Evolutionary conservation across 2,113 vertebrate genomes (phyloP), one percentile per base, ranked within the genome.

Genomic region (Todiramphus saurophagus): DNA sequence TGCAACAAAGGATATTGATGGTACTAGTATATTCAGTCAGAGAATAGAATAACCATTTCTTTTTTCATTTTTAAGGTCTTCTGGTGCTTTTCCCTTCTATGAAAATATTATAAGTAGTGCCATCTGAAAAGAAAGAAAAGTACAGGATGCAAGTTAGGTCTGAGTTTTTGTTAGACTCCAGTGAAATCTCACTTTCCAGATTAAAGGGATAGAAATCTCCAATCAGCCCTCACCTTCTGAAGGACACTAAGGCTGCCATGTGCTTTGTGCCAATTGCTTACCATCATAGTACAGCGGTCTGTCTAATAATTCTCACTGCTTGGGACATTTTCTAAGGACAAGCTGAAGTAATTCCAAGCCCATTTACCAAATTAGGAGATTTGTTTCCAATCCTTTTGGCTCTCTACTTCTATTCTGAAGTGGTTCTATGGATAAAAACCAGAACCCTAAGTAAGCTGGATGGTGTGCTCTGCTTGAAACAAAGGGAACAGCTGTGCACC

Each of bases 1-100:
- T 63, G 5, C 16, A 44, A 24, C 9, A 67, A 30, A 77, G 25
- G 30, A 51, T 19, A 41, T 67, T 72, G 4, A 4, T 46, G 25
- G 43, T 68, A 73, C 8, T 10, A 43, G 28, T 5, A 5, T 46
- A 46, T 4, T 83, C 4, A 0, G 31, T 59, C 20, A 68, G 78
- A 92, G 3, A 68, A 55, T 25, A 72, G 56, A 80, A 63, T 16
- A 59, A 16, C 0, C 0, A 8, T 55, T 76, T 58, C 0, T 5
- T 37, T 74, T 85, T 73, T 59, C 5, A 16, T 60, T 74, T 83
- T 78, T 0, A 48, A 58, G 7, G 33, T 46, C 4, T 80, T 55
- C 9, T 35, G 6, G 18, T 69, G 27, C 3, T 79, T 87, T 93
- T 50, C 13, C 2, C 9, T 80, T 70, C 28, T 73, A 21, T 1